A percentile compares a stretch with the other conserved stretches of the same genome.
These are phyloP conservation scores for Columbina picui DNA, from an alignment of 2,113 vertebrate species.

Conservation along the genomic window DNA sequence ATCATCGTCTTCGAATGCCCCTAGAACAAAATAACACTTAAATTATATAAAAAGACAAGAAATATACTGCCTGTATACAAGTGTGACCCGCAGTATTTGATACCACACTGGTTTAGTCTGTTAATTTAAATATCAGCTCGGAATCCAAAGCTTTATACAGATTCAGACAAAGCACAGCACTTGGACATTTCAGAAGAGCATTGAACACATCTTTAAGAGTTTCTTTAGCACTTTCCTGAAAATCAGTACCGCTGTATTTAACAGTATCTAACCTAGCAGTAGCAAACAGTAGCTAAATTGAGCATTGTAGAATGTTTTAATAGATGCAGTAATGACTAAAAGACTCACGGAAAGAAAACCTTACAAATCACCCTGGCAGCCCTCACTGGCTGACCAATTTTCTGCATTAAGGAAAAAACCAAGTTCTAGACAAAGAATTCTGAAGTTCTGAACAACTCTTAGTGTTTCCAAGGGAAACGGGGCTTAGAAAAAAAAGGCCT, in stretches of 20 bases:
- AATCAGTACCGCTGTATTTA: background rate
- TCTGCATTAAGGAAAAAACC: slow-evolving; percentile 40
- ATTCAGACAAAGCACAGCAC: background rate
- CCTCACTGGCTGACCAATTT: slow-evolving; percentile 28
- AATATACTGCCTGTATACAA: background rate
- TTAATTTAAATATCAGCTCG: background rate
- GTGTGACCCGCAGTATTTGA: background rate
- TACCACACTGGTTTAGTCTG: background rate
- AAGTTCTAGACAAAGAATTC: slow-evolving; percentile 73
- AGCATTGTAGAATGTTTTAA: background rate
- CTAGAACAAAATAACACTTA: slow-evolving; percentile 56
- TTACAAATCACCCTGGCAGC: slow-evolving; percentile 42
- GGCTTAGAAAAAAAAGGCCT: slow-evolving; percentile 70
- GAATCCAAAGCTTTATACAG: background rate
- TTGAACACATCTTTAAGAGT: background rate
- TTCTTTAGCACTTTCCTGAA: background rate
- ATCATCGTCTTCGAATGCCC: slow-evolving; percentile 97
- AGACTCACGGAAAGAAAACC: background rate
- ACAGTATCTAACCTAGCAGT: background rate
- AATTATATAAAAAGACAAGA: slow-evolving; percentile 4
- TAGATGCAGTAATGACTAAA: background rate
- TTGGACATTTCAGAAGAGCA: background rate
- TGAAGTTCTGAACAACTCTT: slow-evolving; percentile 76
- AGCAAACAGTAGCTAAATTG: slow-evolving; percentile 16
- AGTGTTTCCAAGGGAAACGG: slow-evolving; percentile 84